These are phyloP conservation scores for Nebria ingens DNA, from an alignment of 1,140 invertebrate genomes.

Conservation along the genomic window DNA sequence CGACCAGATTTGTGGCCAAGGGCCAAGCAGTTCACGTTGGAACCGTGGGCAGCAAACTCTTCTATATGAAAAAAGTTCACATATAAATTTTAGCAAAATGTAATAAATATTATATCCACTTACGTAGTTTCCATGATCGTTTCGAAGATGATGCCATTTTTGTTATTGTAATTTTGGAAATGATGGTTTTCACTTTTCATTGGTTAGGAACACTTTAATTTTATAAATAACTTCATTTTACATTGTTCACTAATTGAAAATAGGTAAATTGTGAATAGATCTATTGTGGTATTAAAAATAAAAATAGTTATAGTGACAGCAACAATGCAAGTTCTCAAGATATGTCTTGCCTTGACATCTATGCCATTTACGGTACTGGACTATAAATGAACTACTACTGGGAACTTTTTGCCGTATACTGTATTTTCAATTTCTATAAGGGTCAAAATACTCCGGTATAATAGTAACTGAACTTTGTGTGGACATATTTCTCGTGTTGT, in stretches of 20 bases:
- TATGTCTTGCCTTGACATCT: slow-evolving; percentile 7
- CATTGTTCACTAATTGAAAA: slow-evolving; percentile 5
- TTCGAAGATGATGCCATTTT: slow-evolving; percentile 48
- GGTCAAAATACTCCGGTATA: slow-evolving; percentile 6
- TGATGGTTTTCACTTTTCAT: slow-evolving; percentile 13
- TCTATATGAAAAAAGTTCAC: slow-evolving; percentile 49
- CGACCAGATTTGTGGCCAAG: slow-evolving; percentile 83
- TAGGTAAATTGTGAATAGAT: not conserved
- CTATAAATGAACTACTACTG: slow-evolving; percentile 2
- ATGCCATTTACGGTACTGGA: slow-evolving; percentile 8
- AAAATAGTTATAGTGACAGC: slow-evolving; percentile 1
- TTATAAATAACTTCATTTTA: slow-evolving; percentile 18
- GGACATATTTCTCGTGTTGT: not conserved
- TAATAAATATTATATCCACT: slow-evolving; percentile 26
- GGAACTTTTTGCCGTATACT: too few relatives aligned
- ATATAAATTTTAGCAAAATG: not conserved
- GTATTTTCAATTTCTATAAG: slow-evolving; percentile 4
- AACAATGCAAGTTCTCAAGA: slow-evolving; percentile 4
- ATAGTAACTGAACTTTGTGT: not conserved
- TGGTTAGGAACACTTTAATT: slow-evolving; percentile 18
- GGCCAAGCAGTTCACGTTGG: slow-evolving; percentile 82
- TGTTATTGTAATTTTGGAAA: slow-evolving; percentile 15
- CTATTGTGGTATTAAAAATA: not conserved
- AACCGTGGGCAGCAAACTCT: slow-evolving; percentile 80
- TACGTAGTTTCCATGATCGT: slow-evolving; percentile 48